Percentiles rank a stretch among this genome's conserved stretches.
phyloP scores from a whole-genome alignment of 2,888 invertebrate genomes.

The Ophion ventricosus region DNA sequence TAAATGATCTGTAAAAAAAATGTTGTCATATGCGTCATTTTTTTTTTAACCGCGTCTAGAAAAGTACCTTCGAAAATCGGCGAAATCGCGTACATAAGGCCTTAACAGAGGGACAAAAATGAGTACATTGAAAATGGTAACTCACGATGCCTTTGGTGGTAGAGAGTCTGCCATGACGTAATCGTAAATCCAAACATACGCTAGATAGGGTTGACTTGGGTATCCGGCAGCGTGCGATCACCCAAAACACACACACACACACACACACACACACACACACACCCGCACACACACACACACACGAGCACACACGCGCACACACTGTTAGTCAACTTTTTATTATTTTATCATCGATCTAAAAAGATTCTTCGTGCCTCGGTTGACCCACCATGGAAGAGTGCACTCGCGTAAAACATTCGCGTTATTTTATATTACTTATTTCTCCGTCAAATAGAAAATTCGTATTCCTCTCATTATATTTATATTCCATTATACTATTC shows the following conservation, averaged over 20 bases:
- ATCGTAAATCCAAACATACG: constrained; percentile 52
- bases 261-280: background rate
- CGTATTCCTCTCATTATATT: background rate
- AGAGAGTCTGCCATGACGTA: constrained; percentile 75
- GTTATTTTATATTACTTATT: background rate
- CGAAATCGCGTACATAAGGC: too few relatives aligned
- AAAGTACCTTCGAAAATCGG: too few relatives aligned
- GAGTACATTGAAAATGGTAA: constrained; percentile 45
- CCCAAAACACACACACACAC: background rate
- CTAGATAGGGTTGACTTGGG: constrained; percentile 7
- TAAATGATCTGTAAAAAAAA: too few relatives aligned
- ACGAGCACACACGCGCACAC: background rate
- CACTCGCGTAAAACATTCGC: background rate
- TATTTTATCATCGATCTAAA: constrained; percentile 24
- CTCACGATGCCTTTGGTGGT: constrained; percentile 75
- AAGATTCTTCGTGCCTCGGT: constrained; percentile 7
- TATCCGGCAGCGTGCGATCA: constrained; percentile 10
- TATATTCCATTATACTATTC: background rate
- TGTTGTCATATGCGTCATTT: too few relatives aligned
- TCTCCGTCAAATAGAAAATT: background rate
- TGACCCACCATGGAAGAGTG: background rate
- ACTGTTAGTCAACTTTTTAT: constrained; percentile 15
- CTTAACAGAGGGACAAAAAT: background rate
- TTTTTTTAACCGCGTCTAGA: too few relatives aligned
- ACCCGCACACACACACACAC: background rate